phyloP scores from a whole-genome alignment of 2,113 vertebrate genomes.

The Phoenicopterus ruber region DNA sequence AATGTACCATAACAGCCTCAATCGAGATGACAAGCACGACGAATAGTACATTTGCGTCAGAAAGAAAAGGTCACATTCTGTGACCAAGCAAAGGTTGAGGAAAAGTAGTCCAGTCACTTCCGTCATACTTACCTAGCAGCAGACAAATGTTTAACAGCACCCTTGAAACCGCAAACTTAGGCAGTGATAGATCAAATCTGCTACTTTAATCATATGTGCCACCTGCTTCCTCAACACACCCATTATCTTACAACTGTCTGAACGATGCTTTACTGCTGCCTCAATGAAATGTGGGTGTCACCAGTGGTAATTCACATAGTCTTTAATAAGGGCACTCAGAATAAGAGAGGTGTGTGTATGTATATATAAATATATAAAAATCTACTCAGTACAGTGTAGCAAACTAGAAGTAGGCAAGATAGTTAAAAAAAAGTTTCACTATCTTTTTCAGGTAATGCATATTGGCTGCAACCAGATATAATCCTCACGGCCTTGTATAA shows the following conservation, averaged over 20 bases:
- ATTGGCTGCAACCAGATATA: neutral
- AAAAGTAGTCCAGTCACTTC: neutral
- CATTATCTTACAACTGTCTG: neutral
- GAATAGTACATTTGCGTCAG: neutral
- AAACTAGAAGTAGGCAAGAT: neutral
- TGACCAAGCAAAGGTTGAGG: neutral
- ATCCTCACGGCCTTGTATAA: neutral
- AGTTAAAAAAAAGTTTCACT: neutral
- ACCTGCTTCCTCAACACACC: neutral
- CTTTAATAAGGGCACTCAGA: neutral
- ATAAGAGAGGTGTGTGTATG: neutral
- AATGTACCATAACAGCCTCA: neutral
- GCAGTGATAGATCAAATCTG: conserved; percentile 12
- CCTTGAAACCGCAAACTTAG: conserved; percentile 14
- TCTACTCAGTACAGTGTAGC: neutral
- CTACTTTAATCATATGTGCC: neutral
- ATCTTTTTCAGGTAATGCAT: neutral
- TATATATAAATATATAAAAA: neutral
- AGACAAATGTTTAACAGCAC: neutral
- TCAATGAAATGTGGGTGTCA: neutral
- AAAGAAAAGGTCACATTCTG: conserved; percentile 28
- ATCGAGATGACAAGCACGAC: neutral
- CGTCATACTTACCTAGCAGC: neutral
- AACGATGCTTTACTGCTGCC: neutral
- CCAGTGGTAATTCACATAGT: neutral